Percentiles rank a stretch among this genome's conserved stretches.
Evolutionary conservation across 2,888 invertebrate species (phyloP).

Genomic region (Drosophila neonasuta): DNA sequence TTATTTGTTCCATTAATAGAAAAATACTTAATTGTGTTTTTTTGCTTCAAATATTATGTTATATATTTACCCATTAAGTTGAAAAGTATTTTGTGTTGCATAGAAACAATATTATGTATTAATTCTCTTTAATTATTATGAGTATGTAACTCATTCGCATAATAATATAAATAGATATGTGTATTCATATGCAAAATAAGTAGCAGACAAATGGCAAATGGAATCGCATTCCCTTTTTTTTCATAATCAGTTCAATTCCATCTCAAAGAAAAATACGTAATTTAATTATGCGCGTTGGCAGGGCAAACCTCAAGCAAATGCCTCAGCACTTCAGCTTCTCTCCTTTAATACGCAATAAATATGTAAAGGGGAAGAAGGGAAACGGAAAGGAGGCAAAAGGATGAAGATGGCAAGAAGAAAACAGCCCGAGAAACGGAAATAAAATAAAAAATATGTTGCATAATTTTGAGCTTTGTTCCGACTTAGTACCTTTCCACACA

Average conservation of each 20-base stretch:
- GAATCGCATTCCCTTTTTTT: constrained; percentile 23
- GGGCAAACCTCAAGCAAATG: constrained; percentile 48
- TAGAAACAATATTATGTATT: no score
- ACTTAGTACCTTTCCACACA: constrained; percentile 76
- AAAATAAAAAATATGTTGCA: constrained; percentile 78
- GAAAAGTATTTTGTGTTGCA: no score
- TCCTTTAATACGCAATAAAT: constrained; percentile 58
- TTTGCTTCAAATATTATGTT: no score
- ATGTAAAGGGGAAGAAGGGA: constrained; percentile 26
- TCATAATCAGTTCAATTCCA: constrained; percentile 59
- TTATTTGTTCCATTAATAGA: no score
- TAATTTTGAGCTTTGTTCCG: constrained; percentile 79
- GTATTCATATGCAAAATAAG: constrained; percentile 10
- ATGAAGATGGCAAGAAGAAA: constrained; percentile 28
- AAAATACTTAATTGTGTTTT: no score
- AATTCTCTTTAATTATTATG: not conserved
- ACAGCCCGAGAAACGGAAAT: constrained; percentile 51
- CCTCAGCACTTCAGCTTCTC: constrained; percentile 45
- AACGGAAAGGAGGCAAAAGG: not conserved
- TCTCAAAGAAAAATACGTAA: constrained; percentile 55
- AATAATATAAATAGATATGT: not conserved
- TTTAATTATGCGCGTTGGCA: constrained; percentile 61
- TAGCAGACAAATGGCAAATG: constrained; percentile 7
- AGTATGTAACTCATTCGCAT: constrained; percentile 1
- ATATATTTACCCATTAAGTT: no score